Percentiles rank a stretch among this genome's conserved stretches.
phyloP scores from a whole-genome alignment of 2,797 vertebrate genomes.

The Chaetodon trifasciatus region DNA sequence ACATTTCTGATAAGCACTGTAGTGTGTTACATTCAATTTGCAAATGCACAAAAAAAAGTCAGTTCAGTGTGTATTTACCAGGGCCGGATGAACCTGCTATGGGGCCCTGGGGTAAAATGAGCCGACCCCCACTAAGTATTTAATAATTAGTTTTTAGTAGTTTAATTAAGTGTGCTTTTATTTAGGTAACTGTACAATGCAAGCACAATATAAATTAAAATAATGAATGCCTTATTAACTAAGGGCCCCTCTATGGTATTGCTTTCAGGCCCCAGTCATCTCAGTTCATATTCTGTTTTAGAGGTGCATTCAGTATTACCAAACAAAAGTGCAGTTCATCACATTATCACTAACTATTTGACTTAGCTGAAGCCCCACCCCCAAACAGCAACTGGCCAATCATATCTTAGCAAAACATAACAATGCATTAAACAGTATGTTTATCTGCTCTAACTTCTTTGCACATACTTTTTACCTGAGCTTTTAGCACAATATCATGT shows the following conservation, averaged over 20 bases:
- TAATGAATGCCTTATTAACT: neutral
- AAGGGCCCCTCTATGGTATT: neutral
- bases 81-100: slow-evolving; percentile 13
- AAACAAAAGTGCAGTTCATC: neutral
- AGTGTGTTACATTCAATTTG: slow-evolving; percentile 42
- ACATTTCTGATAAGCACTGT: slow-evolving; percentile 39
- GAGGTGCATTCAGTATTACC: neutral
- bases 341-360: neutral
- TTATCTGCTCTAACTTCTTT: neutral
- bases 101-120: slow-evolving; percentile 26
- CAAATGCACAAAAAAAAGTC: slow-evolving; percentile 28
- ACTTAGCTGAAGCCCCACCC: neutral
- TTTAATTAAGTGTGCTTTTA: neutral
- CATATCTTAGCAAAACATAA: neutral
- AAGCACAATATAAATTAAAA: neutral
- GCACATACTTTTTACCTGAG: neutral
- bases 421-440: neutral
- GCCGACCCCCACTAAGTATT: neutral
- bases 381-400: neutral
- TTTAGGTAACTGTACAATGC: neutral
- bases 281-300: neutral
- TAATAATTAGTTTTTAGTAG: neutral
- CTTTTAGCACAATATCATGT: too few species aligned
- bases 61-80: slow-evolving; percentile 30
- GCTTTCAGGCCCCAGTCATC: neutral